These are phyloP conservation scores for Scolopax bukidnonensis DNA, from an alignment of 2,797 vertebrate genomes.

Conservation along the genomic window DNA sequence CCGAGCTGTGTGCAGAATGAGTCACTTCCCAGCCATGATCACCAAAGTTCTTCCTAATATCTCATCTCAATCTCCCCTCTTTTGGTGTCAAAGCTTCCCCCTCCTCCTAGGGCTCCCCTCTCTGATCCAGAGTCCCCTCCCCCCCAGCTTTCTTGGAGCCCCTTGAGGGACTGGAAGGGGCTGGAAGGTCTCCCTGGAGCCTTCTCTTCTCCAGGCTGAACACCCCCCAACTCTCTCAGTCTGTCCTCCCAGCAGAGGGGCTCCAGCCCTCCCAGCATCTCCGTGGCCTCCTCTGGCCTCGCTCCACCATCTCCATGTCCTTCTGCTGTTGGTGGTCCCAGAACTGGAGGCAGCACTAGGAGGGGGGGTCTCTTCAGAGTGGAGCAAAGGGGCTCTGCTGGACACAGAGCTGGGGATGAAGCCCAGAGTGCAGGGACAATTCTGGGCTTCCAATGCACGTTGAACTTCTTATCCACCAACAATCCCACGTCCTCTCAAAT, in stretches of 20 bases:
- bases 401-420: not conserved
- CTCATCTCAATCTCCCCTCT: not conserved
- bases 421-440: not conserved
- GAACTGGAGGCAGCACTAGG: not conserved
- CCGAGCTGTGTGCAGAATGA: rapidly evolving
- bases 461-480: not conserved
- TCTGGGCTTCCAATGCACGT: not conserved
- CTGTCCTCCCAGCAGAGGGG: not conserved
- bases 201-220: not conserved
- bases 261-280: not conserved
- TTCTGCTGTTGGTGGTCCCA: not conserved
- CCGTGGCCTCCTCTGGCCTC: not conserved
- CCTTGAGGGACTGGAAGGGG: not conserved
- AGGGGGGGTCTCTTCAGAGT: not conserved
- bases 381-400: not conserved
- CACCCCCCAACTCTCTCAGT: not conserved
- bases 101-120: no score
- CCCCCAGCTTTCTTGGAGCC: no score
- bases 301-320: not conserved
- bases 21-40: rapidly evolving
- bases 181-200: not conserved
- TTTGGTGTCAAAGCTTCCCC: not conserved
- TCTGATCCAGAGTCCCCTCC: no score
- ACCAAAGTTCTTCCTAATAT: not conserved
- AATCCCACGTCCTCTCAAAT: not conserved